Base-by-base conservation (phyloP, 2,888 invertebrate species). In the Clusia tigrina region DNA sequence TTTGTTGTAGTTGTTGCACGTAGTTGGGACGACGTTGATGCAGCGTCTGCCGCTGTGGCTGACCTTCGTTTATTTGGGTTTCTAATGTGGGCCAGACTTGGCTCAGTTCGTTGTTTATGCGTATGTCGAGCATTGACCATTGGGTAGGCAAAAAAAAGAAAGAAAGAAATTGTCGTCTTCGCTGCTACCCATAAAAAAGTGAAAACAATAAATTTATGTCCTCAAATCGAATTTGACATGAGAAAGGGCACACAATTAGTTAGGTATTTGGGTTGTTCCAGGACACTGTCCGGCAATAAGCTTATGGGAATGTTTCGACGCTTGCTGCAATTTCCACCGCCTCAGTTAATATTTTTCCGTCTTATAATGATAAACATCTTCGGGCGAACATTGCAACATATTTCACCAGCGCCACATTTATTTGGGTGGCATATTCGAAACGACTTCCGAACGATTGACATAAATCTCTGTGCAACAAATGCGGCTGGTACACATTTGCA, bases 41-140 rank as follows among this genome's bases (percentile, higher is more conserved):
- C 53, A 15, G 56, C 58, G 57, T 55, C 54, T 60, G 32, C 54
- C 65, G 63, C 59, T 65, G 65, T 61, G 63, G 63, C 65, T 67
- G 67, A 64, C 67, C 65, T 65, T 60, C 65, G 65, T 57, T 58
- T 58, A 37, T 60, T 57, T 55, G 22, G 48, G 18, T 56, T 51
- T 48, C 23, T 15, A 22, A 15, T 22, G 58, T 58, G 18, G 22
- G 48, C 48, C 3, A n/a, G n/a, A 42, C 2, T 42, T 5, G 42
- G 48, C 22, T 48, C 5, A 22, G 18, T 48, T 48, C 2, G 48
- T 48, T 32, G 12, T 32, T 32, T 32, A 9, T 32, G 12, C 12
- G 6, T 32, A 9, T 32, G 32, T 32, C 6, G 32, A 32, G 32
- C 6, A 32, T 6, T n/a, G n/a, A 9, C 12, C 32, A 32, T 32